phyloP scores from a whole-genome alignment of 2,888 invertebrate genomes.

The Melolontha melolontha region DNA sequence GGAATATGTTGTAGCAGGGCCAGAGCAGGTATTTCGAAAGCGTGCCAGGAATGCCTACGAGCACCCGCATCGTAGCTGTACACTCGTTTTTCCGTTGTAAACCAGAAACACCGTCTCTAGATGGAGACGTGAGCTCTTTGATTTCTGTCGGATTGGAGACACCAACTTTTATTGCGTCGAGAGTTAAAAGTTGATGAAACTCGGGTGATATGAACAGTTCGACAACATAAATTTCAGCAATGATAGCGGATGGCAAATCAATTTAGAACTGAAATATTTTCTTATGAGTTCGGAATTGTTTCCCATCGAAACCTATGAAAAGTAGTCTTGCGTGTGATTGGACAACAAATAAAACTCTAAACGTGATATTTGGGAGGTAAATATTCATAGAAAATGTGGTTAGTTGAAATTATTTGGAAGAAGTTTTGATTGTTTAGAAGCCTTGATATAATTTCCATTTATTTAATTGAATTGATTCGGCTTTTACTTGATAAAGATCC shows the following conservation, averaged over 20 bases:
- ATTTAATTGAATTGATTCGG: too few species aligned
- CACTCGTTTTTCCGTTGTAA: conserved; percentile 32
- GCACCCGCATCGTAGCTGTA: conserved; percentile 8
- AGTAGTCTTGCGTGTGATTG: conserved; percentile 17
- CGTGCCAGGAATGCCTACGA: conserved; percentile 45
- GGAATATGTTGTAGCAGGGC: conserved; percentile 43
- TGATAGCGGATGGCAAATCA: conserved; percentile 30
- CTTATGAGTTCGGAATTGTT: conserved; percentile 21
- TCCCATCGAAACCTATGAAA: neutral
- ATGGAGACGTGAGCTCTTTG: conserved; percentile 23
- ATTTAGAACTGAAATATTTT: conserved; percentile 32
- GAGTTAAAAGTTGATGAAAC: conserved; percentile 34
- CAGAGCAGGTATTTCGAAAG: conserved; percentile 42
- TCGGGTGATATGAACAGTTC: conserved; percentile 25
- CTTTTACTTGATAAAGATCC: too few species aligned
- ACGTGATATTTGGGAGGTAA: too few species aligned
- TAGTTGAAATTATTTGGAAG: too few species aligned
- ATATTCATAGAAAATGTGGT: too few species aligned
- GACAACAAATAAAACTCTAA: neutral
- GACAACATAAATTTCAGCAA: conserved; percentile 28
- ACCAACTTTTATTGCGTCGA: conserved; percentile 32
- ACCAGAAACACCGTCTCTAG: conserved; percentile 13
- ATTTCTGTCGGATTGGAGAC: conserved; percentile 19
- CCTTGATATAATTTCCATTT: too few species aligned
- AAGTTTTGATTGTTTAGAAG: too few species aligned